Conservation (phyloP, 1,140 invertebrate genomes). For the Sycobia sp. region DNA sequence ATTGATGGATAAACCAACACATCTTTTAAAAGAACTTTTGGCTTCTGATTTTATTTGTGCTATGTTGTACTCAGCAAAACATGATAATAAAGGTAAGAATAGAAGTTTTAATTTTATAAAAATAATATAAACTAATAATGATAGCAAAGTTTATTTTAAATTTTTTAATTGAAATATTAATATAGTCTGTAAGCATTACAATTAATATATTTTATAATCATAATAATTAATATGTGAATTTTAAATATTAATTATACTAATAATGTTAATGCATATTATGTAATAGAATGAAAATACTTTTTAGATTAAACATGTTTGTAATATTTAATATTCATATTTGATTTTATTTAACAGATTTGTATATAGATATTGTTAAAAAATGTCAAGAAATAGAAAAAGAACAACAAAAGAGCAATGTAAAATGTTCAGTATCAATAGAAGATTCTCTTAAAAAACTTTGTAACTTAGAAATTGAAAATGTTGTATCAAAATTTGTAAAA, state of each 20-base stretch:
- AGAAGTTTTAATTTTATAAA: too few species aligned
- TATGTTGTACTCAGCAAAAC: conserved; percentile 82
- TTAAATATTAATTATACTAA: neutral
- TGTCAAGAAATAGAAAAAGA: conserved; percentile 73
- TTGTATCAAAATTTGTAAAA: conserved; percentile 61
- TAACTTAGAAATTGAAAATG: conserved; percentile 68
- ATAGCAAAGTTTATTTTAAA: conserved; percentile 6
- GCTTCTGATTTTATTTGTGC: conserved; percentile 77
- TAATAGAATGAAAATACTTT: neutral
- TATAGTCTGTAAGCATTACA: neutral
- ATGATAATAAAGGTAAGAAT: conserved; percentile 66
- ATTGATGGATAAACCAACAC: conserved; percentile 73
- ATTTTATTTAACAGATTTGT: conserved; percentile 61
- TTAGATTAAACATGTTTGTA: neutral
- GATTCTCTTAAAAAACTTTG: conserved; percentile 67
- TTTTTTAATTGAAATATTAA: conserved; percentile 7
- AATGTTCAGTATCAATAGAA: conserved; percentile 64
- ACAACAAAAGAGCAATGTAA: conserved; percentile 66
- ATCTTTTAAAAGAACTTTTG: conserved; percentile 72
- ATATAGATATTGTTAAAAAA: conserved; percentile 72
- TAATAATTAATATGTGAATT: neutral
- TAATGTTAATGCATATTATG: neutral
- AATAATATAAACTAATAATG: conserved; percentile 14
- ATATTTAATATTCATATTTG: neutral
- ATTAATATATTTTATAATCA: conserved; percentile 14